Base-by-base conservation (phyloP, 1,140 invertebrate species). In the Bombus waltoni region DNA sequence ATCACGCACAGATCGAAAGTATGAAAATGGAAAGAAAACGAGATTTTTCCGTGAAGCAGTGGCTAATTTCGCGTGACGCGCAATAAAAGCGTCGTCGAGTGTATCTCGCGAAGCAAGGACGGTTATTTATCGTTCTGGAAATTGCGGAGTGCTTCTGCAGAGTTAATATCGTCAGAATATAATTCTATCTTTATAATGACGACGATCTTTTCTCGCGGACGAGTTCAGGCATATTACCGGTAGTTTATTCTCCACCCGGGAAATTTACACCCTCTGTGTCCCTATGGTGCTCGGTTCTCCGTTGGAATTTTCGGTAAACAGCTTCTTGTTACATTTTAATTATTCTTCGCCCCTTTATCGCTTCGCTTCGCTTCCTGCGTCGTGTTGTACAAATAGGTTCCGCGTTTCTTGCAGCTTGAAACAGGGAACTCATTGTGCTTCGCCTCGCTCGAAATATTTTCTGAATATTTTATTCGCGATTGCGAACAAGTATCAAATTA, bases 121-220 rank as follows among this genome's bases (percentile, higher is more conserved):
- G 70, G 86, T 89, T 91, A 89, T 91, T 91, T 90, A 90, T 90
- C 87, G 89, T 89, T 88, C 78, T 83, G 87, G 76, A 90, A 91
- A 89, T 85, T 85, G 78, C 83, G 44, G 78, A 71, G 35, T 66
- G 83, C 83, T 81, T 74, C 78, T 59, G 71, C 53, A n/a, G 57
- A 85, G 78, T 85, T 85, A 85, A 85, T 85, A 85, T 85, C 83
- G 83, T 85, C 78, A 85, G 78, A 74, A 59, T 81, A 74, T 85
- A 85, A 85, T 85, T 85, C 83, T 81, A 85, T 85, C 83, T 85
- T 81, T 85, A 85, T 85, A 85, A 85, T 74, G 83, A 85, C 83
- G 78, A 74, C 83, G 77, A 85, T 85, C 78, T 85, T 85, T 85
- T 85, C 83, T 57, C 83, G 78, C 78, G 70, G 53, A n/a, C 68